Base-by-base conservation (phyloP, 2,113 vertebrate genomes). In the Xiphorhynchus elegans region DNA sequence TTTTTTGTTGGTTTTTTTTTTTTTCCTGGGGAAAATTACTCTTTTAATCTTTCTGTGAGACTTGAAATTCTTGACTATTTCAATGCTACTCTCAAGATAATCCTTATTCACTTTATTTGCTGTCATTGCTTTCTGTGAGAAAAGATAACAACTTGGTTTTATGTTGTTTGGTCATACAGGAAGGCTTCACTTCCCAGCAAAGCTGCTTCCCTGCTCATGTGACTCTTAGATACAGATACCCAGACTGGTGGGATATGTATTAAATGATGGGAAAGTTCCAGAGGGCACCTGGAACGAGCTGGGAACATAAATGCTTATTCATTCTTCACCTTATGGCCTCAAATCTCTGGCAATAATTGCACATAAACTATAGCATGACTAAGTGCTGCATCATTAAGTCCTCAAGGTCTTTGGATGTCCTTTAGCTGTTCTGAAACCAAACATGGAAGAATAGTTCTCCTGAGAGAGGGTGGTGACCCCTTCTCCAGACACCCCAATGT, bases 161-260 rank as follows among this genome's bases (percentile, higher is more conserved):
- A 9, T 58, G 3, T 2, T 10, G n/a, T 6, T 35, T 10, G 8
- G 12, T 46, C 17, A 1, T 3, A 0, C 1, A 2, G 15, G 18
- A 35, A 53, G 26, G 12, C 5, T 93, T 89, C 56, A 1, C 24
- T 13, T 60, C 42, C 16, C 35, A 23, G 13, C n/a, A 47, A 25
- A 28, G 11, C 33, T 18, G 3, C 37, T 29, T 26, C 64, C 9
- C 52, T 74, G 58, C 42, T 33, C 82, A 17, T 26, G 37, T 66
- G 76, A 42, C 7, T 5, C 17, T 23, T 7, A 35, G 11, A 2
- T 63, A 7, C 26, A 25, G 26, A 59, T 11, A 17, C 17, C 47
- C 69, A 68, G 77, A 3, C 49, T 20, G 60, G 2, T 42, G 55
- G 46, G 29, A 20, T 17, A 7, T 0, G 2, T 42, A 18, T 10